Base-by-base conservation (phyloP, 2,113 vertebrate genomes). In the Poeciliopsis prolifica region DNA sequence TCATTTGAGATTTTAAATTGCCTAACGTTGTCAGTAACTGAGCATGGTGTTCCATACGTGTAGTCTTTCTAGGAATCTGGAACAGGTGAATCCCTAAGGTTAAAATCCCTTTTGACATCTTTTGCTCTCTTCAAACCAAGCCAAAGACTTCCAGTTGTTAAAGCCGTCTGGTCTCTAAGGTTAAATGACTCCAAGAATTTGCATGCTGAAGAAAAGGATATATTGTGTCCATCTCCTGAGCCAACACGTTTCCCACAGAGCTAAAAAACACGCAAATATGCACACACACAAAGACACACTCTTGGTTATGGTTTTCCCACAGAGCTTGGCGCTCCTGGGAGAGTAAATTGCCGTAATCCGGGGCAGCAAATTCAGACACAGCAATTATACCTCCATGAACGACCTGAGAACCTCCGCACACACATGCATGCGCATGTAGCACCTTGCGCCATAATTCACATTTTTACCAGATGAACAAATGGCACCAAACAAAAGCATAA, bases 311-410 rank as follows among this genome's bases (percentile, higher is more conserved):
- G 77, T 90, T 92, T 93, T 94, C 93, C 91, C 92, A 93, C 93
- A 94, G 88, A 89, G 89, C 88, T 93, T 71, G 86, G 88, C 86
- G 80, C 90, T 93, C 91, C 88, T 61, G 65, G 77, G 87, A 88
- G 92, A 92, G 88, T 89, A 91, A 92, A 93, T 92, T 91, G 89
- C 85, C 79, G 85, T 92, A 93, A 93, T 93, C 92, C 92, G 89
- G 90, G 80, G 89, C 91, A 91, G 90, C 73, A 83, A 88, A 89
- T 91, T 92, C 89, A 80, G 88, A 89, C 62, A 81, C 87, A 89
- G 86, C 88, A 92, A 92, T 93, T 91, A 92, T 86, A 91, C 88
- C 82, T 61, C 78, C 75, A 81, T 63, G 78, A 90, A 78, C 82
- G 10, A 82, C 90, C 92, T 90, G 88, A 89, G 89, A 93, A 93